phyloP scores from a whole-genome alignment of 2,113 vertebrate genomes.

The Mormoops blainvillei region DNA sequence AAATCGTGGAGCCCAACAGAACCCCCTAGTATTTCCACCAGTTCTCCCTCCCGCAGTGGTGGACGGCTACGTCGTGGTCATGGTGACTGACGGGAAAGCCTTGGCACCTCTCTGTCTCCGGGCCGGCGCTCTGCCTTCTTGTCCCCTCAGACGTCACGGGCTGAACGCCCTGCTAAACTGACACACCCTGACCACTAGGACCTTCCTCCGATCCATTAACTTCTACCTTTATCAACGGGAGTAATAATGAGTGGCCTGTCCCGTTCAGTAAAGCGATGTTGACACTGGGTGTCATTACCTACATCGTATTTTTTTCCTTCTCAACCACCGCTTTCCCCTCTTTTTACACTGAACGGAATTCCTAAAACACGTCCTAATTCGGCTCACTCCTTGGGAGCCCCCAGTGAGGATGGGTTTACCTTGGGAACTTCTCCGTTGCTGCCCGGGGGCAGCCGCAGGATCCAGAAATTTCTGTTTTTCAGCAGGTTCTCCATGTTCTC shows the following conservation, averaged over 20 bases:
- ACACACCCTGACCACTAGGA: neutral
- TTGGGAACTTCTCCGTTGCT: slow-evolving; percentile 75
- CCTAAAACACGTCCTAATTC: neutral
- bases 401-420: slow-evolving; percentile 34
- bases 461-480: slow-evolving; percentile 84
- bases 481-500: slow-evolving; percentile 82
- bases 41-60: rapidly evolving
- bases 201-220: neutral
- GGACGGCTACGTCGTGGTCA: neutral
- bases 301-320: neutral
- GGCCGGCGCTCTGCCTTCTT: neutral
- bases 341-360: neutral
- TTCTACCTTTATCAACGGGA: neutral
- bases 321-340: neutral
- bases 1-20: neutral
- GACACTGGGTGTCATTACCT: neutral
- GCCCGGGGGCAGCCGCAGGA: slow-evolving; percentile 72
- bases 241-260: neutral
- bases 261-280: neutral
- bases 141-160: too few species aligned
- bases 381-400: neutral
- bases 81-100: neutral
- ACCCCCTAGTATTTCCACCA: neutral
- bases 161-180: neutral
- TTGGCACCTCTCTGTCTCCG: too few species aligned